Base-by-base conservation (phyloP, 2,888 invertebrate genomes). In the Julus scanicus region DNA sequence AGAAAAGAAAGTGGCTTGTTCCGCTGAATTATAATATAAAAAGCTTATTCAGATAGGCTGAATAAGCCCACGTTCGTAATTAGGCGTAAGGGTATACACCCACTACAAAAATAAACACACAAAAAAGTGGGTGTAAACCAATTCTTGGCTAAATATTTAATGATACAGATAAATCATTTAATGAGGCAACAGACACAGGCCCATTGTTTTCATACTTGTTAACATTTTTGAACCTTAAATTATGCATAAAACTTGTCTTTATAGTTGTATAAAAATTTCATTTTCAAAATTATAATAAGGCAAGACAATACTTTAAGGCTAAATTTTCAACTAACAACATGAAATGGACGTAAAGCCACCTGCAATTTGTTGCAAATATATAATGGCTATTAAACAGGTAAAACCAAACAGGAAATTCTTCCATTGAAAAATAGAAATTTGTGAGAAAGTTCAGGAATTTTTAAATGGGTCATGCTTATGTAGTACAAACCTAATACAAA, bases 31-130 rank as follows among this genome's bases (percentile, higher is more conserved):
- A 80, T 29, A 13, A 80, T 80, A 71, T 63, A 80, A 80, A 80
- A 80, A 80, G 80, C 80, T 37, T 80, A 80, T 80, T 37, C 20
- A 37, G 37, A 37, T 37, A 13, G 80, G 37, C 80, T 20, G 80
- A 80, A 80, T 80, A 29, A 80, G 37, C 80, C 80, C 80, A 80
- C 80, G 80, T 80, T 80, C 80, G 2, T 80, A 80, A 80, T 80
- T 80, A 80, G 80, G 80, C 37, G 80, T 13, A 2, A 37, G 80
- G 80, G 13, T 80, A 29, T 29, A 80, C 80, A 80, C 80, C 80
- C 80, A 80, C 80, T 37, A 37, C 80, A 80, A 80, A 37, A 80
- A 29, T 80, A 80, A 80, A 80, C 37, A 80, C 37, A 11, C 29
- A 80, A 80, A 80, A 80, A 80, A 53, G 71, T 29, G 71, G 37